phyloP scores from a whole-genome alignment of 2,797 vertebrate genomes.

The Staurois parvus region DNA sequence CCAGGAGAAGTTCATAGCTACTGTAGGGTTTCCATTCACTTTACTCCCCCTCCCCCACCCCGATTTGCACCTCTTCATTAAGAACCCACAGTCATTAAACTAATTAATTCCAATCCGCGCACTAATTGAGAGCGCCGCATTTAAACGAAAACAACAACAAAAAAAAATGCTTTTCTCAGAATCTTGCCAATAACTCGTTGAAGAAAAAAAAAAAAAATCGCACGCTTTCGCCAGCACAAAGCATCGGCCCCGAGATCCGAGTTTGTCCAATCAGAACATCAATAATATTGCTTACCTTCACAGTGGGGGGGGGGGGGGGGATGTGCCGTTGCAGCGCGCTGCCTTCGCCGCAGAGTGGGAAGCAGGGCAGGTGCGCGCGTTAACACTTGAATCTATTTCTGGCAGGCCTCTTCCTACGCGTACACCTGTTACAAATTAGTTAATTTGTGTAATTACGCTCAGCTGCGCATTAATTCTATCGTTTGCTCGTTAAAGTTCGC shows the following conservation, averaged over 20 bases:
- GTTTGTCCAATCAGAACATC: not conserved
- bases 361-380: slow-evolving; percentile 33
- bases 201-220: not conserved
- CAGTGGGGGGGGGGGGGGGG: too few species aligned
- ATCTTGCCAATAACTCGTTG: not conserved
- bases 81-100: slow-evolving; percentile 33
- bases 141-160: not conserved
- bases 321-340: not conserved
- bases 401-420: slow-evolving; percentile 40
- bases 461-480: slow-evolving; percentile 56
- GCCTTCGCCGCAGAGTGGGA: slow-evolving; percentile 1
- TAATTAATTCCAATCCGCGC: slow-evolving; percentile 7
- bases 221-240: not conserved
- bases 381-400: slow-evolving; percentile 54
- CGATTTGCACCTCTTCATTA: not conserved
- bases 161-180: not conserved
- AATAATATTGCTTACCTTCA: not conserved
- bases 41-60: not conserved
- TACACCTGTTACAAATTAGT: slow-evolving; percentile 61
- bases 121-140: slow-evolving; percentile 7
- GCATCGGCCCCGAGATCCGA: not conserved
- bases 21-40: not conserved
- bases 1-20: too few species aligned
- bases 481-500: slow-evolving; percentile 56
- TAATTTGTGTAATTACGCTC: slow-evolving; percentile 58